These are phyloP conservation scores for Phalacrocorax pelagicus DNA, from an alignment of 2,113 vertebrate genomes.

Conservation along the genomic window DNA sequence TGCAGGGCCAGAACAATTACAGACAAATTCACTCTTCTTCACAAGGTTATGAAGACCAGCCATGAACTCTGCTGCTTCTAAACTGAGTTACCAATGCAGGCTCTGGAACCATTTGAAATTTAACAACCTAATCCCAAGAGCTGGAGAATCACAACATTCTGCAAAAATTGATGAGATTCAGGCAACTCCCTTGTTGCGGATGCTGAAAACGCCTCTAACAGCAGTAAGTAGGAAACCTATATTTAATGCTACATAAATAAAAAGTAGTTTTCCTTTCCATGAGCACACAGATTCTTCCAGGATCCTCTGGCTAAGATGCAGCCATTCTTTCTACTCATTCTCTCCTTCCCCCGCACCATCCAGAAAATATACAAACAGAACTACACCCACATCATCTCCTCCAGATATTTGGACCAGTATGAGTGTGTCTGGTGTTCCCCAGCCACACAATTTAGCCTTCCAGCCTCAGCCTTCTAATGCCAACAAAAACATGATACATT, in stretches of 20 bases:
- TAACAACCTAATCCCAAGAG: neutral
- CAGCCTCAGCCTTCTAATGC: neutral
- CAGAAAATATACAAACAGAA: constrained; percentile 19
- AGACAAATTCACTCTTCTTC: neutral
- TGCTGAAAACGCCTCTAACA: neutral
- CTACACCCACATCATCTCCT: constrained; percentile 32
- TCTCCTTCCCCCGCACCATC: neutral
- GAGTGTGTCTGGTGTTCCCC: constrained; percentile 23
- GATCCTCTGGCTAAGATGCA: neutral
- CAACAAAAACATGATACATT: constrained; percentile 22
- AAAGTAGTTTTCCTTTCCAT: neutral
- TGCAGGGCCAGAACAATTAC: neutral
- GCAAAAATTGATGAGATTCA: neutral
- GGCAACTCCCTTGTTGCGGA: neutral
- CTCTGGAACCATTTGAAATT: neutral
- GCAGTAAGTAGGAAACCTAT: neutral
- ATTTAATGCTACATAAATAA: neutral
- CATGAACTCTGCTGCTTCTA: neutral
- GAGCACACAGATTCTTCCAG: neutral
- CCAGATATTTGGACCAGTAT: neutral
- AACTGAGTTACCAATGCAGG: neutral
- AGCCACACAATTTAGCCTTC: neutral
- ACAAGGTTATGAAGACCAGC: neutral
- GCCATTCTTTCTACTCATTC: neutral
- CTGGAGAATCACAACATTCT: neutral